A percentile compares a stretch with the other conserved stretches of the same genome.
These are phyloP conservation scores for Oryzias curvinotus DNA, from an alignment of 2,113 vertebrate species.

Conservation along the genomic window DNA sequence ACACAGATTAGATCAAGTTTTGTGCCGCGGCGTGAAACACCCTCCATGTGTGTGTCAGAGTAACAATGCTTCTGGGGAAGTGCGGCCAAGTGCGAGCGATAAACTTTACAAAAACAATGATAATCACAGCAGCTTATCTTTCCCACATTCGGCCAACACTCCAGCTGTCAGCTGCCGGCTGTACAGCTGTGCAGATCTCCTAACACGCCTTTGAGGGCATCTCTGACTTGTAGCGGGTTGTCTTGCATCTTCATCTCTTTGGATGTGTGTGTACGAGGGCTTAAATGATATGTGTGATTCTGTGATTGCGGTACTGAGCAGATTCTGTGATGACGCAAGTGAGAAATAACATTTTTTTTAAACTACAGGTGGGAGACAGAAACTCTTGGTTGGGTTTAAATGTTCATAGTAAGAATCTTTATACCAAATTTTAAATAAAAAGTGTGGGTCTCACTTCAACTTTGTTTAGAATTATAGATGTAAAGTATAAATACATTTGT, in stretches of 20 bases:
- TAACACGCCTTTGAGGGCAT: constrained; percentile 31
- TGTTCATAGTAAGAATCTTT: background rate
- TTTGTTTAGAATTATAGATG: too few relatives aligned
- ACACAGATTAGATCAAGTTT: constrained; percentile 68
- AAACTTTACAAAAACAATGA: constrained; percentile 46
- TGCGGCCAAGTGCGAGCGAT: constrained; percentile 47
- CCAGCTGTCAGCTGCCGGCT: constrained; percentile 77
- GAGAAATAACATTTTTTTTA: background rate
- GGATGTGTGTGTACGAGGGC: constrained; percentile 20
- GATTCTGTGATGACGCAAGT: constrained; percentile 30
- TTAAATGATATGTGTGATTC: constrained; percentile 36
- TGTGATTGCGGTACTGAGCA: constrained; percentile 35
- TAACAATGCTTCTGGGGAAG: constrained; percentile 33
- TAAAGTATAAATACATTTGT: too few relatives aligned
- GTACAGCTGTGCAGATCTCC: constrained; percentile 58
- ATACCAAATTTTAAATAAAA: too few relatives aligned
- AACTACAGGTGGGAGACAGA: constrained; percentile 12
- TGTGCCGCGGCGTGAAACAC: constrained; percentile 19
- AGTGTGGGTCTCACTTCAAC: too few relatives aligned
- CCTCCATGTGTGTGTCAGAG: constrained; percentile 10
- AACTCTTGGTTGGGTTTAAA: constrained; percentile 10
- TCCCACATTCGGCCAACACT: constrained; percentile 12
- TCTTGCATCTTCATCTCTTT: constrained; percentile 17
- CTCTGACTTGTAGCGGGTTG: constrained; percentile 36
- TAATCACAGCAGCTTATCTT: constrained; percentile 46